Evolutionary conservation across 2,797 vertebrate species (phyloP).

Genomic region (Neolamprologus multifasciatus): DNA sequence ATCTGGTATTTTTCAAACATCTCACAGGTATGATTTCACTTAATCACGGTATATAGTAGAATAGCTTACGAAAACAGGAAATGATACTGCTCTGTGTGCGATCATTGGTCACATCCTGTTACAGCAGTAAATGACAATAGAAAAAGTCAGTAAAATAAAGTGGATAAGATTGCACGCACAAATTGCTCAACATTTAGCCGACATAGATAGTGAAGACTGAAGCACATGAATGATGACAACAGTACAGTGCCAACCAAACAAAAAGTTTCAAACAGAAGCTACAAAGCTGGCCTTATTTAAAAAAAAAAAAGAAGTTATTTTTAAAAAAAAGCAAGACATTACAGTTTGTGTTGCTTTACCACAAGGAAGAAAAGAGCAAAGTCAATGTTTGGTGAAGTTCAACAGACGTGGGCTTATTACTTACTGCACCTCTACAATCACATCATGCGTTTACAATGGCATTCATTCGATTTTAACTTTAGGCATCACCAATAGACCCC

Average conservation of each 20-base stretch:
- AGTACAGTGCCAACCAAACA: background rate
- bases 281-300: background rate
- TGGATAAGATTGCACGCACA: background rate
- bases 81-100: background rate
- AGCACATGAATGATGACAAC: background rate
- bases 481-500: background rate
- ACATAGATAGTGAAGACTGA: background rate
- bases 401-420: background rate
- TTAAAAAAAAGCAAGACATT: background rate
- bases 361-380: background rate
- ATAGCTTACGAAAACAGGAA: background rate
- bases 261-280: background rate
- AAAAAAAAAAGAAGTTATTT: background rate
- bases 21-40: background rate
- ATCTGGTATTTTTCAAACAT: background rate
- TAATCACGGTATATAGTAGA: background rate
- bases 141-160: background rate
- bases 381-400: background rate
- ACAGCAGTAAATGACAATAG: background rate
- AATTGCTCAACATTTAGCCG: background rate
- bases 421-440: background rate
- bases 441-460: background rate
- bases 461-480: background rate
- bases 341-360: background rate
- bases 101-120: background rate